Evolutionary conservation across 2,113 vertebrate genomes (phyloP).

Genomic region (Labeo catla): DNA sequence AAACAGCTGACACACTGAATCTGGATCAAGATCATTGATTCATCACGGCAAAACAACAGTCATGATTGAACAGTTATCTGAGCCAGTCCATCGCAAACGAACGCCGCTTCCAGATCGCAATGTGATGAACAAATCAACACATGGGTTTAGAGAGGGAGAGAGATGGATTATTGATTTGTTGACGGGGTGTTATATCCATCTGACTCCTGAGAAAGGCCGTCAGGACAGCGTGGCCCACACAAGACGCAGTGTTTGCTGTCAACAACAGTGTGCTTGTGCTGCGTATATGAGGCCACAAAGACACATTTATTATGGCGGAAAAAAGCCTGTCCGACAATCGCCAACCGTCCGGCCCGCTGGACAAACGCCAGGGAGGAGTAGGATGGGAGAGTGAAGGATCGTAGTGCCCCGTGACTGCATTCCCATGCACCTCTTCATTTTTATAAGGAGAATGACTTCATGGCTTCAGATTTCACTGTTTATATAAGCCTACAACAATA

Average conservation of each 20-base stretch:
- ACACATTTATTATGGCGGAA: constrained; percentile 56
- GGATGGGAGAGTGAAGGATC: constrained; percentile 27
- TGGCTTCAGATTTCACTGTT: background rate
- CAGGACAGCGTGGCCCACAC: constrained; percentile 29
- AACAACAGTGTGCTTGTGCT: constrained; percentile 65
- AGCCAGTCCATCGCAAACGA: background rate
- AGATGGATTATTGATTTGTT: constrained; percentile 51
- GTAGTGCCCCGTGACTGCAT: constrained; percentile 9
- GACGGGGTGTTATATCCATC: constrained; percentile 24
- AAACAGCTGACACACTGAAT: background rate
- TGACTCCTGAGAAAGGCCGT: constrained; percentile 8
- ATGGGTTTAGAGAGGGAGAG: background rate
- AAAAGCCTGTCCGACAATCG: constrained; percentile 50
- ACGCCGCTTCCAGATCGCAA: background rate
- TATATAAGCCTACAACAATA: background rate
- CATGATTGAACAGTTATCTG: background rate
- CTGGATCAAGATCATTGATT: constrained; percentile 30
- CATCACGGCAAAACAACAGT: constrained; percentile 10
- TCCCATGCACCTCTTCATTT: constrained; percentile 13
- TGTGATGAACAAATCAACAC: constrained; percentile 35
- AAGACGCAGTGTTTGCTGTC: constrained; percentile 62
- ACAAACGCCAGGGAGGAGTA: constrained; percentile 24
- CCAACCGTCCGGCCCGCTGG: constrained; percentile 33
- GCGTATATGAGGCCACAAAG: constrained; percentile 68
- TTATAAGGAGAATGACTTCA: background rate